These are phyloP conservation scores for Tragelaphus scriptus DNA, from an alignment of 2,113 vertebrate genomes.

Conservation along the genomic window DNA sequence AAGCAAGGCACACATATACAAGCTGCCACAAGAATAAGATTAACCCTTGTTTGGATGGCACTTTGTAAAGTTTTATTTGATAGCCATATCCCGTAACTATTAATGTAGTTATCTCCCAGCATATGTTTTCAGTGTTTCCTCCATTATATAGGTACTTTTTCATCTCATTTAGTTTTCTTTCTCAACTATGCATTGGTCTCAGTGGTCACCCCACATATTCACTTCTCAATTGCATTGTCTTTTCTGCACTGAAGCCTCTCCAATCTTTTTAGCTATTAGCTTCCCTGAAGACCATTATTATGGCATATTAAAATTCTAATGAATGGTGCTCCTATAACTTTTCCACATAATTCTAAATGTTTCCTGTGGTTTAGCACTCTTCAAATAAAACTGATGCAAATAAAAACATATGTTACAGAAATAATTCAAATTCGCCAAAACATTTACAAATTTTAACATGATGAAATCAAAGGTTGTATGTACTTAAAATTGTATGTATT, in stretches of 20 bases:
- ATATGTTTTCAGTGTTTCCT: background rate
- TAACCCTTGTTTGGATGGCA: background rate
- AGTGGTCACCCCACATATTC: background rate
- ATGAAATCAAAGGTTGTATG: background rate
- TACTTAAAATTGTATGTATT: background rate
- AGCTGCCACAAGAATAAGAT: background rate
- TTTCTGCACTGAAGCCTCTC: background rate
- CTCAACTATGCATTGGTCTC: conserved; percentile 1
- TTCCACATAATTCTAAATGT: background rate
- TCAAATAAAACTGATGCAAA: conserved; percentile 1
- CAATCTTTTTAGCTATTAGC: conserved; percentile 9
- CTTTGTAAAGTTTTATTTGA: conserved; percentile 28
- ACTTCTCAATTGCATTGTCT: background rate
- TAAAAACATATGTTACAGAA: conserved; percentile 14
- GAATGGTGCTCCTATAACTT: background rate
- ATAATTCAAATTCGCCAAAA: conserved; percentile 24
- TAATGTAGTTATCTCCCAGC: background rate
- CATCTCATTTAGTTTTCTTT: conserved; percentile 28
- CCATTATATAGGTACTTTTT: conserved; percentile 4
- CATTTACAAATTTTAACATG: background rate
- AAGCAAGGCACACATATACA: background rate
- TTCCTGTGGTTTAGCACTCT: conserved; percentile 16
- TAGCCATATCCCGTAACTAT: background rate
- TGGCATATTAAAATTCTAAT: background rate
- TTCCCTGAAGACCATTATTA: background rate